Percentiles rank a stretch among this genome's conserved stretches.
Conservation (phyloP, 1,140 invertebrate species). For the Drosophila tsacasi region DNA sequence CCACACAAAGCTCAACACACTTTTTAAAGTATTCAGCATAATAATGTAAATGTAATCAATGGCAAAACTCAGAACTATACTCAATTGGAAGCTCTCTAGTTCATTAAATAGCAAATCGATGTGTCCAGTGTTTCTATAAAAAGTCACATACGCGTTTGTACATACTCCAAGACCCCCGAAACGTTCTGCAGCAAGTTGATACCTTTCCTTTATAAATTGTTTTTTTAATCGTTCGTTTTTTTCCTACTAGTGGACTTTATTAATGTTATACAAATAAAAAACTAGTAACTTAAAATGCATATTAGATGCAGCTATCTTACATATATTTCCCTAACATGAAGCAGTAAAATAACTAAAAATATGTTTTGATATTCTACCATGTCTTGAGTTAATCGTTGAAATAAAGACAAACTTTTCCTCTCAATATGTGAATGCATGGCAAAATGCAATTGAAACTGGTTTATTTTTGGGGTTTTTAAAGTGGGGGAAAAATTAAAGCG, state of each 20-base stretch:
- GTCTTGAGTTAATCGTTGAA: slow-evolving; percentile 25
- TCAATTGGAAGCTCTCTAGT: slow-evolving; percentile 79
- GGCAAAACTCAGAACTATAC: slow-evolving; percentile 45
- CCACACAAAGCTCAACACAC: slow-evolving; percentile 37
- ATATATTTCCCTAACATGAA: slow-evolving; percentile 67
- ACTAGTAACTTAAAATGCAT: slow-evolving; percentile 16
- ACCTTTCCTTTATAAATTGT: slow-evolving; percentile 10
- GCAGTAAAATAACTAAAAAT: slow-evolving; percentile 56
- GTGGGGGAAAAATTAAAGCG: not conserved
- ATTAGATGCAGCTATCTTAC: slow-evolving; percentile 21
- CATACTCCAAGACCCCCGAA: slow-evolving; percentile 70
- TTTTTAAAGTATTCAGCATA: slow-evolving; percentile 54
- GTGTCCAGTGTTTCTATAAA: slow-evolving; percentile 53
- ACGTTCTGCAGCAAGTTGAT: slow-evolving; percentile 49
- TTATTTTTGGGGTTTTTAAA: slow-evolving; percentile 5
- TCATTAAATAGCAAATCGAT: slow-evolving; percentile 60
- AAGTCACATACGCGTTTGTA: slow-evolving; percentile 49
- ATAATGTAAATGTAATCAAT: slow-evolving; percentile 50
- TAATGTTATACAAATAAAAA: slow-evolving; percentile 14
- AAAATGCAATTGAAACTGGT: slow-evolving; percentile 57
- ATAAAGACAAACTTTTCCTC: slow-evolving; percentile 62
- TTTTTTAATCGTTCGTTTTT: slow-evolving; percentile 11
- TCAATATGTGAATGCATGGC: slow-evolving; percentile 59
- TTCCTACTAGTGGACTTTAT: slow-evolving; percentile 12
- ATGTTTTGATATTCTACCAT: slow-evolving; percentile 22